Conservation (phyloP, 1,140 invertebrate genomes). For the Dinoponera quadriceps region DNA sequence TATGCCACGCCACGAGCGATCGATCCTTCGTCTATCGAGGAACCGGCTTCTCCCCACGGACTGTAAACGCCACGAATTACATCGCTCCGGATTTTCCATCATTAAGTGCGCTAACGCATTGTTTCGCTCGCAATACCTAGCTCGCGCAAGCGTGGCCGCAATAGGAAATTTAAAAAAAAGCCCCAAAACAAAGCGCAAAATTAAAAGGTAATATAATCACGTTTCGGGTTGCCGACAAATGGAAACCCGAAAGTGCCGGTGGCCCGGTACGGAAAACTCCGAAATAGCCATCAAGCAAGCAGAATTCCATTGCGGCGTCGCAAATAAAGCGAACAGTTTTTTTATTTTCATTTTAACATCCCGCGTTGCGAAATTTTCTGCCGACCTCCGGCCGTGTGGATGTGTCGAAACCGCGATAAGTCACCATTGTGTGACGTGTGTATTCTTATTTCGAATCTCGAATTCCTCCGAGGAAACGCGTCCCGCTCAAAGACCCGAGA, state of each 20-base stretch:
- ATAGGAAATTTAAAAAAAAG: slow-evolving; percentile 23
- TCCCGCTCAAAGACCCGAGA: slow-evolving; percentile 20
- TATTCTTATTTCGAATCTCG: not conserved
- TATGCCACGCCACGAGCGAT: slow-evolving; percentile 10
- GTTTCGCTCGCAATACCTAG: slow-evolving; percentile 34
- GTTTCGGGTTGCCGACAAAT: slow-evolving; percentile 43
- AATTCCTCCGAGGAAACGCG: slow-evolving; percentile 18
- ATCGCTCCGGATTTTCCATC: slow-evolving; percentile 18
- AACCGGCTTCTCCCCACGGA: not conserved
- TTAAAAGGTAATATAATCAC: slow-evolving; percentile 58
- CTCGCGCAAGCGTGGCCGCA: slow-evolving; percentile 4
- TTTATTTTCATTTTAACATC: slow-evolving; percentile 40
- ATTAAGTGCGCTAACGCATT: slow-evolving; percentile 43
- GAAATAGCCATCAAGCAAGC: slow-evolving; percentile 39
- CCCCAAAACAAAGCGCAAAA: slow-evolving; percentile 29
- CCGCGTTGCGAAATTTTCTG: slow-evolving; percentile 35
- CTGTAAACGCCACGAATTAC: slow-evolving; percentile 16
- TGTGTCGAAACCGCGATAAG: slow-evolving; percentile 25
- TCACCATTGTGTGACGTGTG: not conserved
- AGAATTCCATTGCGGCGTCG: slow-evolving; percentile 35
- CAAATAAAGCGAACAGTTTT: slow-evolving; percentile 26
- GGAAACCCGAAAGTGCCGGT: slow-evolving; percentile 45
- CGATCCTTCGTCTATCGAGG: slow-evolving; percentile 18
- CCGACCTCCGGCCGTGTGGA: slow-evolving; percentile 1
- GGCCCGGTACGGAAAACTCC: slow-evolving; percentile 8